phyloP scores from a whole-genome alignment of 2,888 invertebrate genomes.

The Steromphala cineraria region DNA sequence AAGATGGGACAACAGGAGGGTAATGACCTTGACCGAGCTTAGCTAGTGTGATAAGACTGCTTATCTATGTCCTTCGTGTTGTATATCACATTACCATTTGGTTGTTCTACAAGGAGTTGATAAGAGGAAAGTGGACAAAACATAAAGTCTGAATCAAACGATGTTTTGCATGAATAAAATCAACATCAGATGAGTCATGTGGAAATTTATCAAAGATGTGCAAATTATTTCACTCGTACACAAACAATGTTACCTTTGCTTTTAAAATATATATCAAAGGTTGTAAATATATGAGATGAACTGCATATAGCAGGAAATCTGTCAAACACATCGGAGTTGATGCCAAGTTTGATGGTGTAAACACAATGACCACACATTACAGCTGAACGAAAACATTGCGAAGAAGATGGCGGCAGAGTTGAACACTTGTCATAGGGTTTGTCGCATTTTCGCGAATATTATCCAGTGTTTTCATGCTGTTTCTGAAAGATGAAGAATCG shows the following conservation, averaged over 20 bases:
- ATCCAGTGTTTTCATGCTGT: neutral
- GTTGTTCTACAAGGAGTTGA: too few relatives aligned
- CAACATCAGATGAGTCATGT: too few relatives aligned
- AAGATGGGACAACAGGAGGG: too few relatives aligned
- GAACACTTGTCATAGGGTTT: neutral
- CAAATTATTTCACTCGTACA: too few relatives aligned
- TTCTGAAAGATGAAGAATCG: neutral
- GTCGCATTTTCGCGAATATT: neutral
- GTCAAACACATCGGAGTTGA: constrained; percentile 6
- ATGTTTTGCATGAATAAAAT: too few relatives aligned
- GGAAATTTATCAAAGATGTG: too few relatives aligned
- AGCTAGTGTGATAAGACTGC: too few relatives aligned
- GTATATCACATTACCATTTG: too few relatives aligned
- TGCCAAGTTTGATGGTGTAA: constrained; percentile 11
- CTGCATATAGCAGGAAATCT: constrained; percentile 8
- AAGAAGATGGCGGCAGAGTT: neutral
- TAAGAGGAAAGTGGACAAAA: too few relatives aligned
- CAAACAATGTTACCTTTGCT: neutral
- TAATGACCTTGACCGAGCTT: too few relatives aligned
- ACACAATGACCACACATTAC: neutral
- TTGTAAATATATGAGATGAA: neutral
- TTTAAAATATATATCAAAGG: neutral
- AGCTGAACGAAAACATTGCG: constrained; percentile 14
- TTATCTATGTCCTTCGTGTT: too few relatives aligned
- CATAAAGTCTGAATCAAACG: too few relatives aligned